phyloP scores from a whole-genome alignment of 2,113 vertebrate species.

The Cheilinus undulatus region DNA sequence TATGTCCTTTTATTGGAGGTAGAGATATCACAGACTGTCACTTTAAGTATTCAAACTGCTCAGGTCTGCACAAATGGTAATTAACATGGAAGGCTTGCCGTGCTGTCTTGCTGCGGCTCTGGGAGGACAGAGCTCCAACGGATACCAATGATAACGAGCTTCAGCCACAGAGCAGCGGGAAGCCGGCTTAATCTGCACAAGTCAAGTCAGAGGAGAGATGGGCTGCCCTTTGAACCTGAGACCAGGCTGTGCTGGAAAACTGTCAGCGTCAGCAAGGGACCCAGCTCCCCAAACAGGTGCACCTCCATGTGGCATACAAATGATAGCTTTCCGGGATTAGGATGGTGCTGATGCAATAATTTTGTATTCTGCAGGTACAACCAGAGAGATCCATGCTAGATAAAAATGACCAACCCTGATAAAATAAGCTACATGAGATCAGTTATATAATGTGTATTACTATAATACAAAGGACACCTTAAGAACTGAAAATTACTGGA shows the following conservation, averaged over 20 bases:
- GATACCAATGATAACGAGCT: slow-evolving; percentile 65
- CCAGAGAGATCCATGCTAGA: slow-evolving; percentile 32
- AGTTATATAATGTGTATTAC: slow-evolving; percentile 1
- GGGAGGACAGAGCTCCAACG: slow-evolving; percentile 47
- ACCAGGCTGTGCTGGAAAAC: slow-evolving; percentile 57
- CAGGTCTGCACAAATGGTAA: slow-evolving; percentile 44
- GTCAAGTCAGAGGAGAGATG: slow-evolving; percentile 71
- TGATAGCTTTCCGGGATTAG: slow-evolving; percentile 66
- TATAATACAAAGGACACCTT: neutral
- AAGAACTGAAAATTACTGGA: neutral
- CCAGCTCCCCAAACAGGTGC: slow-evolving; percentile 66
- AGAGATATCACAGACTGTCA: slow-evolving; percentile 1
- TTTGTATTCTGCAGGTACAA: slow-evolving; percentile 45
- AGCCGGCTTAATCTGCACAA: slow-evolving; percentile 72
- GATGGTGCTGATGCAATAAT: slow-evolving; percentile 57
- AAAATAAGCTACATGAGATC: slow-evolving; percentile 10
- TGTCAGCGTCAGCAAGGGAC: slow-evolving; percentile 63
- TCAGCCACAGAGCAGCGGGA: slow-evolving; percentile 47
- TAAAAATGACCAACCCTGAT: slow-evolving; percentile 51
- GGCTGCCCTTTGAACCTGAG: slow-evolving; percentile 63
- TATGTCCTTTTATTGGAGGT: slow-evolving; percentile 5
- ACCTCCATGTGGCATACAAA: slow-evolving; percentile 69
- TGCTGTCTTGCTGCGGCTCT: slow-evolving; percentile 43
- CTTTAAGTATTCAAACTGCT: slow-evolving; percentile 39
- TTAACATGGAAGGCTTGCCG: slow-evolving; percentile 47